Base-by-base conservation (phyloP, 1,140 invertebrate species). In the Atta cephalotes region DNA sequence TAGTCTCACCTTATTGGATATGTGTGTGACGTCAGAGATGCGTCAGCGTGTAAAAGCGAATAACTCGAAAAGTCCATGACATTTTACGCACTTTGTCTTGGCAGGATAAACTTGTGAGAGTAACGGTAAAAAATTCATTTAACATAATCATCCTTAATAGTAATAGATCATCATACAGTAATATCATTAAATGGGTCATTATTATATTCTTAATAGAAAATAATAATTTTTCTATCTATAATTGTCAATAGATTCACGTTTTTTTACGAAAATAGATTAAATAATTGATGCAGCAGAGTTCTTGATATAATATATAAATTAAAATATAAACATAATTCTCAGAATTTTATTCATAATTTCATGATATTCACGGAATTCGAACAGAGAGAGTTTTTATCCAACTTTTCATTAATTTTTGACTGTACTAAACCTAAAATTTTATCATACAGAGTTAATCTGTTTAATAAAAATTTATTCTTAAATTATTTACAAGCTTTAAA, bases 11-110 rank as follows among this genome's bases (percentile, higher is more conserved):
- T 90, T 87, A 86, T 92, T 91, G 85, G 84, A 91, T 89, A 91
- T 89, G 87, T 81, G 51, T 58, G 71, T 92, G 92, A 93, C 92
- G 92, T 93, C 92, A 93, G 82, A 18, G 81, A 87, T 91, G 91
- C 85, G 91, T 92, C 91, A 91, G 79, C 77, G 56, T 45, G 53
- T 25, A 78, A 58, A 80, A 63, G 76, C 74, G 53, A 90, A 90
- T 66, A 70, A 66, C 62, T 81, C 56, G 85, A 87, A 85, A 87
- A 84, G 81, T 74, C 84, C 86, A 31, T 66, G 72, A 90, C 88
- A 74, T 89, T 90, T 87, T 70, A 72, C 68, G 39, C 56, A 76
- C 45, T 60, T 58, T 63, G 80, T 76, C 53, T 76, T 76, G 39
- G 63, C 28, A 62, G 28, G 10, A 84, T 62, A 18, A 84, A 51